These are phyloP conservation scores for Nasonia oneida DNA, from an alignment of 2,888 invertebrate genomes.

Conservation along the genomic window DNA sequence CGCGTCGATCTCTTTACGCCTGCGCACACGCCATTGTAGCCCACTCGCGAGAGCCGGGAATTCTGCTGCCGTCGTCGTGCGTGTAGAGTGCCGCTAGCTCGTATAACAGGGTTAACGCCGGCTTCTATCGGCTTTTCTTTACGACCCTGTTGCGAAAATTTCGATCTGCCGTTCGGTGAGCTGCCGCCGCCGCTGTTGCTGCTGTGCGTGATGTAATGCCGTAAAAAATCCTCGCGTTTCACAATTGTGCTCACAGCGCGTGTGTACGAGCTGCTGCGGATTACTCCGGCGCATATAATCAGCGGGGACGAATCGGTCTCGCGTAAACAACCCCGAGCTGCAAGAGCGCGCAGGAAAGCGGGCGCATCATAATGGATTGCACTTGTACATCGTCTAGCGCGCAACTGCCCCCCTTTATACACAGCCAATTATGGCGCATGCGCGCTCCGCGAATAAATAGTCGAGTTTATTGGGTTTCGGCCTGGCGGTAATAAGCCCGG, in stretches of 20 bases:
- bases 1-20: conserved; percentile 68
- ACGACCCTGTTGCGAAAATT: conserved; percentile 58
- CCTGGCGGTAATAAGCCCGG: conserved; percentile 52
- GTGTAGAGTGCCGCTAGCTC: neutral
- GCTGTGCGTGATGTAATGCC: conserved; percentile 7
- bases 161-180: conserved; percentile 35
- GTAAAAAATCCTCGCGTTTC: neutral
- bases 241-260: neutral
- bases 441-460: conserved; percentile 70
- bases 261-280: neutral
- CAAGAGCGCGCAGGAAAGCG: conserved; percentile 60
- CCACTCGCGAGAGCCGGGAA: conserved; percentile 35
- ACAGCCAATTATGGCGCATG: conserved; percentile 71
- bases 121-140: conserved; percentile 54
- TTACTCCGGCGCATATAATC: neutral
- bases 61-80: conserved; percentile 30
- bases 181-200: neutral
- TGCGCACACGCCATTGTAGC: conserved; percentile 63
- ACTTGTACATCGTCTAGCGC: conserved; percentile 72
- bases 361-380: conserved; percentile 75
- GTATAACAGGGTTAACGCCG: conserved; percentile 54
- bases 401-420: conserved; percentile 58
- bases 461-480: conserved; percentile 65
- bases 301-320: conserved; percentile 3
- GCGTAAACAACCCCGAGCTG: conserved; percentile 1